Conservation (phyloP, 2,113 vertebrate genomes). For the Odontesthes bonariensis region DNA sequence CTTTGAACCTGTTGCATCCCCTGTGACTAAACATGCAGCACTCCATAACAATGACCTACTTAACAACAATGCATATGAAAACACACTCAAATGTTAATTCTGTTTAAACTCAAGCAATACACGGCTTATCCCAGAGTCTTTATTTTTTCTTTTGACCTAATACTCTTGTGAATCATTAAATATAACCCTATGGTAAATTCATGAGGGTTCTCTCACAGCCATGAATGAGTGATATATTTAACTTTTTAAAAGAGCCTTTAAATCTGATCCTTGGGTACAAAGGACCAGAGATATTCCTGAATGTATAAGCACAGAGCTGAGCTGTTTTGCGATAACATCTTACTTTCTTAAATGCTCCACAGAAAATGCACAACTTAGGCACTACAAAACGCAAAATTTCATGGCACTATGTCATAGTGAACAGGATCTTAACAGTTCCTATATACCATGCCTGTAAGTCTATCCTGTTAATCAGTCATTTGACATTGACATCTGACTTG, state of each 20-base stretch:
- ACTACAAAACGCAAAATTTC: no score
- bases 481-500: no score
- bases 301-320: neutral
- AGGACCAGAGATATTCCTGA: neutral
- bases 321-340: neutral
- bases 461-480: no score
- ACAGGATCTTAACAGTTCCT: no score
- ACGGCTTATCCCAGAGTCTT: neutral
- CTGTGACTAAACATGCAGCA: neutral
- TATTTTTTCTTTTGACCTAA: neutral
- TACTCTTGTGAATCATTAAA: conserved; percentile 43
- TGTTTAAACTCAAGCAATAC: neutral
- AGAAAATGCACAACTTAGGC: no score
- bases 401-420: no score
- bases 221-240: conserved; percentile 45
- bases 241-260: neutral
- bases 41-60: neutral
- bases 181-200: neutral
- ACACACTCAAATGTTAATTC: neutral
- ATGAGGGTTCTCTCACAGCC: neutral
- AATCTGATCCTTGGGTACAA: no score
- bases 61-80: neutral
- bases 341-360: no score
- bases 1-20: neutral
- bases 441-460: no score